Evolutionary conservation across 2,888 invertebrate species (phyloP).

Genomic region (Eupithecia abbreviata): DNA sequence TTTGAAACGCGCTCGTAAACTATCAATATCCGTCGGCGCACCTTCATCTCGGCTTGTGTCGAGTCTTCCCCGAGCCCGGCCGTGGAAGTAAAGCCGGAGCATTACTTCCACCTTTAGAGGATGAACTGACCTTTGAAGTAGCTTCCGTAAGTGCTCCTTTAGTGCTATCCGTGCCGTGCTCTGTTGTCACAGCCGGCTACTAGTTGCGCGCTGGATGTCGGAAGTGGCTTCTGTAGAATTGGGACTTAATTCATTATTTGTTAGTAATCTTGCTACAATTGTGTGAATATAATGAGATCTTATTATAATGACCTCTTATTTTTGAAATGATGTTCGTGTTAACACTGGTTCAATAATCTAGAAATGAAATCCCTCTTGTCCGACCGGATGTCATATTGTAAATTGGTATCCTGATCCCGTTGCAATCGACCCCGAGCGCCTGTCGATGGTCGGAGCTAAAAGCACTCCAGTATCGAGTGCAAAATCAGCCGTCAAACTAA

Average conservation of each 20-base stretch:
- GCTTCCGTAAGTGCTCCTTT: not conserved
- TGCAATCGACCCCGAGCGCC: not conserved
- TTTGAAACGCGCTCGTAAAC: slow-evolving; percentile 43
- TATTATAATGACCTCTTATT: not conserved
- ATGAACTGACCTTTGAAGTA: not conserved
- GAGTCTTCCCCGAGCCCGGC: slow-evolving; percentile 12
- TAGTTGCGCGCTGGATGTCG: not conserved
- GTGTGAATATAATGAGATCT: not conserved
- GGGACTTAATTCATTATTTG: not conserved
- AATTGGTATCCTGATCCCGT: not conserved
- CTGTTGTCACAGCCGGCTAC: not conserved
- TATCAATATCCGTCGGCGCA: slow-evolving; percentile 42
- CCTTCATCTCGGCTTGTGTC: slow-evolving; percentile 36
- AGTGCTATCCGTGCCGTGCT: not conserved
- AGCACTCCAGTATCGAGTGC: slow-evolving; percentile 29
- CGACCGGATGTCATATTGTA: not conserved
- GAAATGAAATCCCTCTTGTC: not conserved
- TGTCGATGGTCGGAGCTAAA: slow-evolving; percentile 18
- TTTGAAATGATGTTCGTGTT: not conserved
- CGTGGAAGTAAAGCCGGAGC: not conserved
- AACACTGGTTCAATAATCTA: not conserved
- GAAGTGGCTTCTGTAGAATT: not conserved
- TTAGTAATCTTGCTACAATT: not conserved
- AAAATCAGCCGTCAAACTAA: slow-evolving; percentile 40
- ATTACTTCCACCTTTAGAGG: slow-evolving; percentile 1